A percentile compares a stretch with the other conserved stretches of the same genome.
phyloP scores from a whole-genome alignment of 2,797 vertebrate species.

The Phataginus tricuspis region DNA sequence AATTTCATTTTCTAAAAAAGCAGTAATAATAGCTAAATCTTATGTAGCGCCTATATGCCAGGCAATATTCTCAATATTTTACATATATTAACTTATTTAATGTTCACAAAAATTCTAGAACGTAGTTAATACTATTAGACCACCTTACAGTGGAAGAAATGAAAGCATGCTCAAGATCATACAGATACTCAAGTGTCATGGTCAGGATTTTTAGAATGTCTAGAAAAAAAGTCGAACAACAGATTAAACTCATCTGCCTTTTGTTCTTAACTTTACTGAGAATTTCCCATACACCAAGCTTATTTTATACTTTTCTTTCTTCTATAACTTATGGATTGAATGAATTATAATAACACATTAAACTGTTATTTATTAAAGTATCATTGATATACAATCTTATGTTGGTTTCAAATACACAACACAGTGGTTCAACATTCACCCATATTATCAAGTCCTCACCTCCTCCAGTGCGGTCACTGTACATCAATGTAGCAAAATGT shows the following conservation, averaged over 20 bases:
- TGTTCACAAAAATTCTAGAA: neutral
- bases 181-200: neutral
- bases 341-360: neutral
- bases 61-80: neutral
- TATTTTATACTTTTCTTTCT: neutral
- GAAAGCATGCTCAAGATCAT: neutral
- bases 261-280: neutral
- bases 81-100: neutral
- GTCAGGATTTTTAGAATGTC: neutral
- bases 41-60: neutral
- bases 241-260: neutral
- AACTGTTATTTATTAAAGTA: neutral
- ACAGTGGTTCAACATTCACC: no score
- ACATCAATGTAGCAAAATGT: no score
- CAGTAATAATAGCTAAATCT: neutral
- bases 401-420: no score
- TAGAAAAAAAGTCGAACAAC: neutral
- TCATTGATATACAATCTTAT: no score
- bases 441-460: no score
- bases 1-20: neutral
- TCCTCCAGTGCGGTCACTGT: no score
- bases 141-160: neutral
- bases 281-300: neutral
- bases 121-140: neutral
- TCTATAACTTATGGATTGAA: neutral